These are phyloP conservation scores for Strigops habroptila DNA, from an alignment of 2,113 vertebrate species.

Conservation along the genomic window DNA sequence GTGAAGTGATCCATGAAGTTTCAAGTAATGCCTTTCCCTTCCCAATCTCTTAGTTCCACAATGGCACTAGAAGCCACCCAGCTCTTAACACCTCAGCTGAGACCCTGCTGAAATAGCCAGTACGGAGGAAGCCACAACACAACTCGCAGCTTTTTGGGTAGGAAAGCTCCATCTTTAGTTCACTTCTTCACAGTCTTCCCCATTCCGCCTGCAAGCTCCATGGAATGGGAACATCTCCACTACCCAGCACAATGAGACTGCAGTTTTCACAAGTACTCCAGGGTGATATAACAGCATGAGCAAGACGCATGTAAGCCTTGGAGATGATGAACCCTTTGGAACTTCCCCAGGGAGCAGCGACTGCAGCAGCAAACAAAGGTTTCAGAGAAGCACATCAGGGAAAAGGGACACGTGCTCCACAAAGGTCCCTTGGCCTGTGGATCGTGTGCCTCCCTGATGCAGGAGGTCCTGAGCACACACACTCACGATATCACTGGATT, in stretches of 20 bases:
- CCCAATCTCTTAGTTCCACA: not conserved
- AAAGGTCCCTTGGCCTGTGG: not conserved
- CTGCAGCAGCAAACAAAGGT: not conserved
- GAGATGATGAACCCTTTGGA: not conserved
- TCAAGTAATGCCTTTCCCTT: not conserved
- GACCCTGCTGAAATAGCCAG: not conserved
- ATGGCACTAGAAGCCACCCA: not conserved
- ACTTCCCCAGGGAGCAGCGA: not conserved
- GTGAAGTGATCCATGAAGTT: not conserved
- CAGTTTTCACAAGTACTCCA: not conserved
- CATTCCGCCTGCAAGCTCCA: not conserved
- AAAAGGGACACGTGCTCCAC: accelerated
- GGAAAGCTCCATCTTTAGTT: not conserved
- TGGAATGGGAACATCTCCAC: not conserved
- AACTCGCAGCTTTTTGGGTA: not conserved
- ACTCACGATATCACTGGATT: not conserved
- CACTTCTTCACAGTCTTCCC: not conserved
- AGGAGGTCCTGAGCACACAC: accelerated
- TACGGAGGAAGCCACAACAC: not conserved
- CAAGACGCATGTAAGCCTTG: not conserved
- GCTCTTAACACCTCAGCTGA: not conserved
- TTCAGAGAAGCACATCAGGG: not conserved
- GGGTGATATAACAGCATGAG: not conserved
- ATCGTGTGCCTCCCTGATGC: not conserved
- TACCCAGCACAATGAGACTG: not conserved